Evolutionary conservation across 1,140 invertebrate genomes (phyloP).

Genomic region (Zaprionus davidi): DNA sequence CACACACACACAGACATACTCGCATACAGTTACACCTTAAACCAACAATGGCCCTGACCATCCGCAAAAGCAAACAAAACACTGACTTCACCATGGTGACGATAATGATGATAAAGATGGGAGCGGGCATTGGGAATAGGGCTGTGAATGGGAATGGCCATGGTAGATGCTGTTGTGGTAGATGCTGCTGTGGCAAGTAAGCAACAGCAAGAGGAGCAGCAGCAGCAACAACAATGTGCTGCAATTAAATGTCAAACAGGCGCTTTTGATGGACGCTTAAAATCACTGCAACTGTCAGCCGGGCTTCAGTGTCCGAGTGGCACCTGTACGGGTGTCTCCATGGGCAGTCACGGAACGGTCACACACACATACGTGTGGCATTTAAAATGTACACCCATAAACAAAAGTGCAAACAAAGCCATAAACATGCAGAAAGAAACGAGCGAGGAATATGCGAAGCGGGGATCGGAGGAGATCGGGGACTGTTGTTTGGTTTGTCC

Average conservation of each 20-base stretch:
- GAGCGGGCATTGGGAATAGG: neutral
- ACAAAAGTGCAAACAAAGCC: conserved; percentile 82
- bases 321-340: conserved; percentile 7
- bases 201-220: conserved; percentile 5
- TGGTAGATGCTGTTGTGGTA: neutral
- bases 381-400: conserved; percentile 83
- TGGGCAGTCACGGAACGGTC: conserved; percentile 63
- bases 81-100: conserved; percentile 19
- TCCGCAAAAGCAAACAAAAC: conserved; percentile 29
- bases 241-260: conserved; percentile 81
- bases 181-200: conserved; percentile 10
- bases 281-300: conserved; percentile 77
- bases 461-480: neutral
- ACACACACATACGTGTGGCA: conserved; percentile 55
- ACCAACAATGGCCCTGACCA: conserved; percentile 30
- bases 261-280: conserved; percentile 79
- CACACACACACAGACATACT: conserved; percentile 20
- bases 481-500: conserved; percentile 14
- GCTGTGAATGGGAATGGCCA: neutral
- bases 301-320: conserved; percentile 36
- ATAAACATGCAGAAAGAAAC: conserved; percentile 68
- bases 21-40: conserved; percentile 18
- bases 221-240: conserved; percentile 63
- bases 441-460: conserved; percentile 17
- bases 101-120: conserved; percentile 14